A percentile compares a stretch with the other conserved stretches of the same genome.
These are phyloP conservation scores for Ephialtes manifestator DNA, from an alignment of 2,888 invertebrate species.

Conservation along the genomic window DNA sequence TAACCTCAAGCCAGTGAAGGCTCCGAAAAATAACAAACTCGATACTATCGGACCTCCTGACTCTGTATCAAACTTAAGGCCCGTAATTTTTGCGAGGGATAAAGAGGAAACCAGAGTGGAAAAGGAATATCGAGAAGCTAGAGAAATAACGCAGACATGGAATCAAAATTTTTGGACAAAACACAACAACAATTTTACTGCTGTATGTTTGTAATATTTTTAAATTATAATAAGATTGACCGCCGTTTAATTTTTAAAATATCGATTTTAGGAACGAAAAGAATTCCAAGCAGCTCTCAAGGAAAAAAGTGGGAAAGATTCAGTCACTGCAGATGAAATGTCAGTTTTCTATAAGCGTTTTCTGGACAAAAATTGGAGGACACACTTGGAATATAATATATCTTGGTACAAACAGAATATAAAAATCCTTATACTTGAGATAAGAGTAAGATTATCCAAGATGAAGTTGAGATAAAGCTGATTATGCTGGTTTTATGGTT, in stretches of 20 bases:
- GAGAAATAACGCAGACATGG: conserved; percentile 92
- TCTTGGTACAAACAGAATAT: conserved; percentile 95
- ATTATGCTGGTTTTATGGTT: conserved; percentile 5
- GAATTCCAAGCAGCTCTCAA: conserved; percentile 82
- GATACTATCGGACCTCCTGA: conserved; percentile 94
- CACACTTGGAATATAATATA: conserved; percentile 92
- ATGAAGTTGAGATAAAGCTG: conserved; percentile 76
- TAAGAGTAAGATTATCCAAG: conserved; percentile 87
- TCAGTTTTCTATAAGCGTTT: conserved; percentile 95
- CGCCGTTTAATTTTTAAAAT: background rate
- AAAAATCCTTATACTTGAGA: conserved; percentile 88
- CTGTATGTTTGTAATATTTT: conserved; percentile 49
- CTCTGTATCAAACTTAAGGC: conserved; percentile 92
- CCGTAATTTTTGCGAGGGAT: conserved; percentile 89
- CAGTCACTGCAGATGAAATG: conserved; percentile 93
- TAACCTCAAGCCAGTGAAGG: conserved; percentile 44
- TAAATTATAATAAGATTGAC: background rate
- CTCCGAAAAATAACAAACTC: conserved; percentile 36
- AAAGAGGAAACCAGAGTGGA: conserved; percentile 90
- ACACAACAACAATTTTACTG: conserved; percentile 92
- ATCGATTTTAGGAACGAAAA: conserved; percentile 84
- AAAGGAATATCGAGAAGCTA: conserved; percentile 88
- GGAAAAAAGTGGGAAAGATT: conserved; percentile 85
- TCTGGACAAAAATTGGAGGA: conserved; percentile 93
- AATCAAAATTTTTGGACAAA: conserved; percentile 94